Percentiles rank a stretch among this genome's conserved stretches.
Conservation (phyloP, 1,140 invertebrate species). For the Drosophila kikkawai region DNA sequence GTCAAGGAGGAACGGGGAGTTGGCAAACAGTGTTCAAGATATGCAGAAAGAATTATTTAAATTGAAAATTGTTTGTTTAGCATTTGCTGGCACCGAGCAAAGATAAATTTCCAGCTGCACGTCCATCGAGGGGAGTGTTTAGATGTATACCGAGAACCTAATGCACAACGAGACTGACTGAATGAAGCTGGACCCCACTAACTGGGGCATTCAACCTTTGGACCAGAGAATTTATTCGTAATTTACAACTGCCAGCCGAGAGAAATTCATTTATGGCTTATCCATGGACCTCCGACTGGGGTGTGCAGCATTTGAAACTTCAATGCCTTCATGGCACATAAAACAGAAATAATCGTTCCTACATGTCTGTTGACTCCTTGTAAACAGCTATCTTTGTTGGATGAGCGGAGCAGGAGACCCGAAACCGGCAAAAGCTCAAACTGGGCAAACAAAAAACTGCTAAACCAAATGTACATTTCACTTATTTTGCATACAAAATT, state of each 20-base stretch:
- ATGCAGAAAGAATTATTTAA: conserved; percentile 71
- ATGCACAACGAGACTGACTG: conserved; percentile 13
- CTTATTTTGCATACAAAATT: conserved; percentile 52
- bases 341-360: conserved; percentile 39
- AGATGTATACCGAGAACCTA: conserved; percentile 19
- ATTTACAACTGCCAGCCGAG: conserved; percentile 26
- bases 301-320: conserved; percentile 24
- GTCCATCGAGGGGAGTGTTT: conserved; percentile 31
- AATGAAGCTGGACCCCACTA: conserved; percentile 9
- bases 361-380: conserved; percentile 53
- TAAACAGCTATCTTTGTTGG: conserved; percentile 49
- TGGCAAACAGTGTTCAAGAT: conserved; percentile 50
- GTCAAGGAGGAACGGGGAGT: conserved; percentile 6
- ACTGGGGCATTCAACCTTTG: conserved; percentile 32
- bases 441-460: conserved; percentile 27
- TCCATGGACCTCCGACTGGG: conserved; percentile 23
- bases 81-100: conserved; percentile 60
- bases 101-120: conserved; percentile 55
- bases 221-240: conserved; percentile 22
- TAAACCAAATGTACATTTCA: conserved; percentile 51
- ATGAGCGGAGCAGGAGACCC: conserved; percentile 28
- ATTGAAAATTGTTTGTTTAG: conserved; percentile 75
- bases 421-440: conserved; percentile 13
- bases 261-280: conserved; percentile 44
- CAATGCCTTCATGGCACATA: conserved; percentile 37